Conservation (phyloP, 2,113 vertebrate species). For the Alethe diademata region DNA sequence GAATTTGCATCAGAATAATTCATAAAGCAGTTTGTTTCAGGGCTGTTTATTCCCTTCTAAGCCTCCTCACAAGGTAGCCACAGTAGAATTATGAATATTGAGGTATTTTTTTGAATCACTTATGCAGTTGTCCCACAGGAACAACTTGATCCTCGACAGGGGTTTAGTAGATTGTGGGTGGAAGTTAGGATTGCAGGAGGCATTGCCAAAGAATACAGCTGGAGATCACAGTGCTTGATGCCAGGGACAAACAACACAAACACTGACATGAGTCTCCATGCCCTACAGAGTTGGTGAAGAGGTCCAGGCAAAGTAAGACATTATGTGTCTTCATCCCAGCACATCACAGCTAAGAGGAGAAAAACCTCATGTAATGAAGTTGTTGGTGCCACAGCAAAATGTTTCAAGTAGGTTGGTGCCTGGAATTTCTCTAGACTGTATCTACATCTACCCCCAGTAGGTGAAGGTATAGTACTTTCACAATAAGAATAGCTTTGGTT, state of each 20-base stretch:
- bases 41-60: conserved; percentile 10
- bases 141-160: not conserved
- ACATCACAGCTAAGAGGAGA: not conserved
- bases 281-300: not conserved
- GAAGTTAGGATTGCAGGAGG: not conserved
- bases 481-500: not conserved
- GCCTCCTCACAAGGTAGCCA: not conserved
- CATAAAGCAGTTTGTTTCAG: not conserved
- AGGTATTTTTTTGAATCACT: not conserved
- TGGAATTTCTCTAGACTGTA: not conserved
- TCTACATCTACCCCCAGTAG: not conserved
- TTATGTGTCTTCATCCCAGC: not conserved
- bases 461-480: not conserved
- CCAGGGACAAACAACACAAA: not conserved
- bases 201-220: not conserved
- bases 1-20: conserved; percentile 66
- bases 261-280: not conserved
- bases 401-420: not conserved
- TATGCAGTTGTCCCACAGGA: not conserved
- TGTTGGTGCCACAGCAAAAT: not conserved
- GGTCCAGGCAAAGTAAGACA: not conserved
- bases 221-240: not conserved
- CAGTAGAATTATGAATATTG: not conserved
- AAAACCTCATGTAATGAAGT: not conserved
- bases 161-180: not conserved